Base-by-base conservation (phyloP, 2,113 vertebrate species). In the Gadus chalcogrammus region DNA sequence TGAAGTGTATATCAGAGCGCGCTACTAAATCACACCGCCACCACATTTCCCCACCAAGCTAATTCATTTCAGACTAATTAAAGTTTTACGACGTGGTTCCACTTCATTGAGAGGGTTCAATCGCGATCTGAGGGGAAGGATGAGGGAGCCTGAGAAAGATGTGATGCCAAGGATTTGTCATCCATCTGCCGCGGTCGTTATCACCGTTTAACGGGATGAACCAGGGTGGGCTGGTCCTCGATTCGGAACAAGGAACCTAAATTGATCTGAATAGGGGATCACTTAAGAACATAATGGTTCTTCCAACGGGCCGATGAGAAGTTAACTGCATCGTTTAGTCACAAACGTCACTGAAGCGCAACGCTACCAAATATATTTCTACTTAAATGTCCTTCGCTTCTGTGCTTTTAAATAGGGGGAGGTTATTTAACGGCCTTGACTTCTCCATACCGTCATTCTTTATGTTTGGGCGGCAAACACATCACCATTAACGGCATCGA, bases 91-190 rank as follows among this genome's bases (percentile, higher is more conserved):
- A 79, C 68, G 56, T 27, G 72, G 74, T 79, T 85, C 67, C 74
- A 73, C 83, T 75, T 74, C 53, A n/a, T 16, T 3, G 22, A 68
- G 31, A 28, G 52, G 55, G 55, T 65, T 61, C 64, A 65, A 82
- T 82, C 71, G 70, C 42, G 71, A 53, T 77, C 68, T 73, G 65
- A 73, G 24, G 71, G 64, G 60, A 74, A 75, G 81, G 80, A 85
- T 70, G 81, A 79, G 84, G 76, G 70, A 65, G 60, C 76, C 73
- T 20, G 67, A 71, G 71, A 64, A 55, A 64, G 82, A 88, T 83
- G 64, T 74, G 75, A 82, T 55, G 84, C 83, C 83, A 82, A 84
- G 31, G 66, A 38, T 3, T 64, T 38, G 17, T 77, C 35, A 65
- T 79, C 68, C 7, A 9, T 68, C 66, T 65, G 20, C 67, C 59